Evolutionary conservation across 2,113 vertebrate species (phyloP).

Genomic region (Peromyscus polionotus): DNA sequence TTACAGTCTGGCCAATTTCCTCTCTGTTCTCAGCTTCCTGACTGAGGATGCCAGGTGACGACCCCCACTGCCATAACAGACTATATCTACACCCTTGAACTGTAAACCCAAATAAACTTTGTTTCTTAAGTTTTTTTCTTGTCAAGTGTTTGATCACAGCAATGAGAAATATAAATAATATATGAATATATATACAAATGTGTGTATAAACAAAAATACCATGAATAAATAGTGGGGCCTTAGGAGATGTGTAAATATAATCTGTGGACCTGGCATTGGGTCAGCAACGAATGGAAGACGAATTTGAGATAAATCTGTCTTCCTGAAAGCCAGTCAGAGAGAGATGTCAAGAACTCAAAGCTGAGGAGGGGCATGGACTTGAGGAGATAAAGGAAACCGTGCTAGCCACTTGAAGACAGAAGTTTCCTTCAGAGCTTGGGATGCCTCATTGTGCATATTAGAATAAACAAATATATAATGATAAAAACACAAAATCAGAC

Average conservation of each 20-base stretch:
- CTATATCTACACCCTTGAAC: not conserved
- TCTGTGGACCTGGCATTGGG: not conserved
- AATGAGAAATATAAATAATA: not conserved
- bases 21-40: not conserved
- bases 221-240: not conserved
- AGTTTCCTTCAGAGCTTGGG: not conserved
- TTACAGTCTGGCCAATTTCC: not conserved
- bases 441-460: not conserved
- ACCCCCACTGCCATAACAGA: too few species aligned
- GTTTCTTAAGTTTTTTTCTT: too few species aligned
- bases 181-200: too few species aligned
- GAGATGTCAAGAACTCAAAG: not conserved
- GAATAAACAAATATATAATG: not conserved
- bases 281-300: not conserved
- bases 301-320: not conserved
- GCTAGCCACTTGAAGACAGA: not conserved
- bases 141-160: not conserved
- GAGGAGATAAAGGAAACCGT: not conserved
- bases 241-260: not conserved
- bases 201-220: not conserved
- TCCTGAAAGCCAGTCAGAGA: not conserved
- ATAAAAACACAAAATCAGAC: not conserved
- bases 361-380: not conserved
- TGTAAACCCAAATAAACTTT: not conserved
- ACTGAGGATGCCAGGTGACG: too few species aligned